These are phyloP conservation scores for Caenorhabditis sp. DNA, from an alignment of 2,888 invertebrate species.

Conservation along the genomic window DNA sequence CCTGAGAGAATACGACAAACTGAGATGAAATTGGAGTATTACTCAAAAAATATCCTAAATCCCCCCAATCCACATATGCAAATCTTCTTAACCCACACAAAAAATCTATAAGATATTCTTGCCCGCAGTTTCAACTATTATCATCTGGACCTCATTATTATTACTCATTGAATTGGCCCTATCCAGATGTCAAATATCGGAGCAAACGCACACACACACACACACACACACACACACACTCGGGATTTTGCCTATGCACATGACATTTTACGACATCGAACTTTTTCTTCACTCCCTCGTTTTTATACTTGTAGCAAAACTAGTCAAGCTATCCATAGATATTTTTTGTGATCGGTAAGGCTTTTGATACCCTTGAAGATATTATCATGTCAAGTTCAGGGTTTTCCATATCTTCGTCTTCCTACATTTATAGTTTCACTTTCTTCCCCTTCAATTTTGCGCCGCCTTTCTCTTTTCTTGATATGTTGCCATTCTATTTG, in stretches of 20 bases:
- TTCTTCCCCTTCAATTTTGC: slow-evolving; percentile 22
- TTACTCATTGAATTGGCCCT: slow-evolving; percentile 51
- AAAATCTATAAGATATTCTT: background rate
- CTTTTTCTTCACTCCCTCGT: background rate
- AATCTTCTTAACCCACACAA: background rate
- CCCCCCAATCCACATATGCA: background rate
- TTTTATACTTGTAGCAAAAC: background rate
- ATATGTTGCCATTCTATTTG: slow-evolving; percentile 6
- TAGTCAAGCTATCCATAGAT: too few species aligned
- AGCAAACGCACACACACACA: too few species aligned
- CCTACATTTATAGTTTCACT: slow-evolving; percentile 27
- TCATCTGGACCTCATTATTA: slow-evolving; percentile 54
- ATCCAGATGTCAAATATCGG: slow-evolving; percentile 38
- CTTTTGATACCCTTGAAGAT: too few species aligned
- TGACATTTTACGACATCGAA: background rate
- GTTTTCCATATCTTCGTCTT: background rate
- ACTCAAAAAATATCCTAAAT: background rate
- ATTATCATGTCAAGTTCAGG: too few species aligned
- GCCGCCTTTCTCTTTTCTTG: slow-evolving; percentile 42
- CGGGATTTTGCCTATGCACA: background rate
- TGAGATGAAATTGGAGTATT: too few species aligned
- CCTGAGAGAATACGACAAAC: too few species aligned
- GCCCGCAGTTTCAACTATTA: slow-evolving; percentile 3
- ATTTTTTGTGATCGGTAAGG: too few species aligned
- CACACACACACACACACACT: slow-evolving; percentile 2